phyloP scores from a whole-genome alignment of 2,888 invertebrate genomes.

The Linnaemya tessellans region DNA sequence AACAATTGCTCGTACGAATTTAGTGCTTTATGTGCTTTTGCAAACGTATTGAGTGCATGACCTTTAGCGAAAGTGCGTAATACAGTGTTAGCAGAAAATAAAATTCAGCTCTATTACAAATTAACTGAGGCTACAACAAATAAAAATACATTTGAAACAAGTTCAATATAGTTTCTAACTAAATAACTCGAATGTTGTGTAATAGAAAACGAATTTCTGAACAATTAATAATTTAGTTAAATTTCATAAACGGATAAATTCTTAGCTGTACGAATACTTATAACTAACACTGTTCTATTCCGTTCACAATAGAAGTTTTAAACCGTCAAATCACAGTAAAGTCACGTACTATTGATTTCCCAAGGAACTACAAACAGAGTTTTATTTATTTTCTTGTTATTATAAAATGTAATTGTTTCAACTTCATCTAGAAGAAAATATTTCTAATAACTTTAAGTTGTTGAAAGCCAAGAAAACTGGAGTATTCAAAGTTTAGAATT shows the following conservation, averaged over 20 bases:
- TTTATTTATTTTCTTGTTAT: background rate
- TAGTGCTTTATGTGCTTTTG: background rate
- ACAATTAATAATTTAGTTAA: no score
- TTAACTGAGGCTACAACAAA: no score
- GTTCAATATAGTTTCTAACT: no score
- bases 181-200: no score
- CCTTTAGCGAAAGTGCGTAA: background rate
- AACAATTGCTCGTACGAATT: background rate
- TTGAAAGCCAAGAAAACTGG: background rate
- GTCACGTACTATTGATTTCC: constrained; percentile 33
- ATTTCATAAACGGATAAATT: no score
- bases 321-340: constrained; percentile 19
- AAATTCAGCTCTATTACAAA: background rate
- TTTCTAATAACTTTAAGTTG: background rate
- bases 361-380: background rate
- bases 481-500: no score
- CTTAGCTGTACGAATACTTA: background rate
- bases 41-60: no score
- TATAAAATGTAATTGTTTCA: background rate
- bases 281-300: background rate
- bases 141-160: no score
- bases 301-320: background rate
- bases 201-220: no score
- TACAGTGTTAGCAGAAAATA: background rate
- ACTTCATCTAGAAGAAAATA: background rate